phyloP scores from a whole-genome alignment of 2,888 invertebrate species.

The Scaptomyza polygonia region DNA sequence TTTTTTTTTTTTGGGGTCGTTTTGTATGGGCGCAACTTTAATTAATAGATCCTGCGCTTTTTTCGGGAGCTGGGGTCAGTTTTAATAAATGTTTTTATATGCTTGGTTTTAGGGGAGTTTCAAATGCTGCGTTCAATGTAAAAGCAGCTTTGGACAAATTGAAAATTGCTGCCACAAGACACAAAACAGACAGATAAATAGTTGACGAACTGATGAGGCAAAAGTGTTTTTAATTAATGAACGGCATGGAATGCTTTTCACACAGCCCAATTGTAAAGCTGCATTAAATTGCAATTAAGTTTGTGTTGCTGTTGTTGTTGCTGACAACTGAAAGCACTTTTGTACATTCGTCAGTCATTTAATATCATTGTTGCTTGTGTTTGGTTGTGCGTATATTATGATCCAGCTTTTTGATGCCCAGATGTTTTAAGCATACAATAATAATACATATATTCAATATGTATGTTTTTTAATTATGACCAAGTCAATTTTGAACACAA shows the following conservation, averaged over 20 bases:
- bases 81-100: slow-evolving; percentile 73
- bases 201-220: slow-evolving; percentile 8
- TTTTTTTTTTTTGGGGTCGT: slow-evolving; percentile 25
- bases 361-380: slow-evolving; percentile 27
- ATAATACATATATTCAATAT: slow-evolving; percentile 20
- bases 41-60: slow-evolving; percentile 64
- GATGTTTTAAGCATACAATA: slow-evolving; percentile 16
- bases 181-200: not conserved
- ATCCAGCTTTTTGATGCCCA: slow-evolving; percentile 20
- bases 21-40: slow-evolving; percentile 36
- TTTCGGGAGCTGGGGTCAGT: slow-evolving; percentile 32
- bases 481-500: slow-evolving; percentile 14
- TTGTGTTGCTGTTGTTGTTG: slow-evolving; percentile 9
- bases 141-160: slow-evolving; percentile 48
- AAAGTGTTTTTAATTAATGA: slow-evolving; percentile 73
- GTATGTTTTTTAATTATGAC: slow-evolving; percentile 47
- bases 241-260: slow-evolving; percentile 38
- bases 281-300: slow-evolving; percentile 56
- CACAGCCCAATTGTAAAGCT: slow-evolving; percentile 65
- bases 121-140: slow-evolving; percentile 18
- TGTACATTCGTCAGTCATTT: slow-evolving; percentile 45
- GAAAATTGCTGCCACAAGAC: slow-evolving; percentile 22
- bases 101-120: slow-evolving; percentile 36
- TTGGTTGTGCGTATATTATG: not conserved
- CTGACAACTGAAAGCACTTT: slow-evolving; percentile 54